Percentiles rank a stretch among this genome's conserved stretches.
Conservation (phyloP, 2,797 vertebrate species). For the Pangasius mekongensis region DNA sequence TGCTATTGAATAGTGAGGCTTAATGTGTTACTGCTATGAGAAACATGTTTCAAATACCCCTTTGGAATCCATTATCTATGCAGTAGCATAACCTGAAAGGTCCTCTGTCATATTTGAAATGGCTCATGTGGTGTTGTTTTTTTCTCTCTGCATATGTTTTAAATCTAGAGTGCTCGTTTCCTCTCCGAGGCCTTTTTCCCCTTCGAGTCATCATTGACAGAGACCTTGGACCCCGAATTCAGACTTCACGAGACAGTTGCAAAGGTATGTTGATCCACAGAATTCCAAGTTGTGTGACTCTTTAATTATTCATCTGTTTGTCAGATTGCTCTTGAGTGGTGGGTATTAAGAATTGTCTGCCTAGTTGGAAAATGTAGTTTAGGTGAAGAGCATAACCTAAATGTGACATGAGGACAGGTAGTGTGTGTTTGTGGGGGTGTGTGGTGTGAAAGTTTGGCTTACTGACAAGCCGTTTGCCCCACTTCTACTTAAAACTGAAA, state of each 20-base stretch:
- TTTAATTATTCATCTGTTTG: conserved; percentile 33
- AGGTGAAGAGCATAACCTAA: neutral
- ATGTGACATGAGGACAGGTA: neutral
- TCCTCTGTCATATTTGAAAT: conserved; percentile 29
- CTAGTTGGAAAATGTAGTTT: neutral
- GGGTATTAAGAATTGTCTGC: conserved; percentile 4
- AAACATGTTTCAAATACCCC: conserved; percentile 24
- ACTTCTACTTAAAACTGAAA: neutral
- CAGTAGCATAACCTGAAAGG: conserved; percentile 2
- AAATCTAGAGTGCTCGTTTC: conserved; percentile 69
- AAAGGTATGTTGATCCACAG: conserved; percentile 80
- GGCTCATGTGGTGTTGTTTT: conserved; percentile 23
- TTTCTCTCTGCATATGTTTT: conserved; percentile 28
- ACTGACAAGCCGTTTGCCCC: neutral
- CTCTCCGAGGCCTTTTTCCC: conserved; percentile 85
- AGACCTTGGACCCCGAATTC: conserved; percentile 84
- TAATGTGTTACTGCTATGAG: conserved; percentile 27
- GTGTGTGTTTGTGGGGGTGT: neutral
- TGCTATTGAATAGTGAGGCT: conserved; percentile 13
- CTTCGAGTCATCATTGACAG: conserved; percentile 65
- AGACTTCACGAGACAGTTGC: conserved; percentile 85
- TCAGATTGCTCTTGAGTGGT: neutral
- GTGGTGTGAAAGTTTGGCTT: neutral
- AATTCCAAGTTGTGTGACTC: conserved; percentile 4
- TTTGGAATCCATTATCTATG: conserved; percentile 22